Evolutionary conservation across 64 coral and sea anemone genomes (phyloP).

Genomic region (Anthopleura sola): DNA sequence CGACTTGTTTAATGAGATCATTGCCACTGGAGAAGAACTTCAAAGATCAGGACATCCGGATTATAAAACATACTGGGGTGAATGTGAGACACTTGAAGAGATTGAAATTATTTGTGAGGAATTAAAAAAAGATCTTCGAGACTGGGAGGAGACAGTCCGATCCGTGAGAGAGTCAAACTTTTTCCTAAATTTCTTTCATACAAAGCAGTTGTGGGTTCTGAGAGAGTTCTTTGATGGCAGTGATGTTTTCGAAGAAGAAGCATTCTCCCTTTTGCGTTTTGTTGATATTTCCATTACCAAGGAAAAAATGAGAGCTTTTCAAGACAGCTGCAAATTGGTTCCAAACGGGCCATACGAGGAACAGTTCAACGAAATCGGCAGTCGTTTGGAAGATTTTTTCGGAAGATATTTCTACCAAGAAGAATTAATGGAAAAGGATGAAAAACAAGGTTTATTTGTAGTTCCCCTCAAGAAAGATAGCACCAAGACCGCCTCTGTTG

Average conservation of each 20-base stretch:
- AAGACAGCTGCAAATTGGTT: conserved; percentile 24
- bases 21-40: conserved; percentile 14
- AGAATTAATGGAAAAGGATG: neutral
- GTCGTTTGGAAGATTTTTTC: conserved; percentile 47
- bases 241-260: neutral
- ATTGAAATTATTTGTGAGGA: conserved; percentile 23
- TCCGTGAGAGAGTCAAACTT: conserved; percentile 33
- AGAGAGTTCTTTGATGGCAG: neutral
- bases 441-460: conserved; percentile 69
- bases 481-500: conserved; percentile 66
- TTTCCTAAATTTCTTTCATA: conserved; percentile 78
- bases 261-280: neutral
- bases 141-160: conserved; percentile 58
- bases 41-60: conserved; percentile 59
- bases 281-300: neutral
- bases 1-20: conserved; percentile 57
- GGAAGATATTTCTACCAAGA: neutral
- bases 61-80: conserved; percentile 35
- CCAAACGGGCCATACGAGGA: conserved; percentile 16
- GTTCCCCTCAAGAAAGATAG: conserved; percentile 69
- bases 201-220: conserved; percentile 57
- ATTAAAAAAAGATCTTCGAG: conserved; percentile 25
- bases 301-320: neutral
- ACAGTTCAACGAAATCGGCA: conserved; percentile 25
- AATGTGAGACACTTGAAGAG: conserved; percentile 34